These are phyloP conservation scores for Rhadina sibilatrix DNA, from an alignment of 2,113 vertebrate species.

Conservation along the genomic window DNA sequence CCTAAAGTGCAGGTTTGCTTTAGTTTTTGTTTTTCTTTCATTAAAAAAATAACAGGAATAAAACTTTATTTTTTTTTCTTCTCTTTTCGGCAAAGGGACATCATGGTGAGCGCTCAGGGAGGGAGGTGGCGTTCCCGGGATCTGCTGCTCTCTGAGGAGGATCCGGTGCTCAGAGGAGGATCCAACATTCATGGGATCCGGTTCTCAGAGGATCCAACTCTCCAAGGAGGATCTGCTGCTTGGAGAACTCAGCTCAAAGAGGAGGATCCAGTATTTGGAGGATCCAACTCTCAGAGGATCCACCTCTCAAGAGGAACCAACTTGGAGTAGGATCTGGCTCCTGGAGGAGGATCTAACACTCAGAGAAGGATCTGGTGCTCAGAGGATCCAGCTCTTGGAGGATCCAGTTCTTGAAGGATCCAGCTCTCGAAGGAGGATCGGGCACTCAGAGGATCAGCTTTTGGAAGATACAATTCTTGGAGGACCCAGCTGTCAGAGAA, in stretches of 20 bases:
- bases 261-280: background rate
- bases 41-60: constrained; percentile 80
- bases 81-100: constrained; percentile 72
- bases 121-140: background rate
- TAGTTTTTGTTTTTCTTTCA: constrained; percentile 72
- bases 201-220: background rate
- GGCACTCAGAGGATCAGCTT: background rate
- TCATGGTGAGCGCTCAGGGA: background rate
- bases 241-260: background rate
- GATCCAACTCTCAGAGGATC: background rate
- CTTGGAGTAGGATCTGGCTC: background rate
- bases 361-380: background rate
- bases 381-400: background rate
- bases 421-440: background rate
- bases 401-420: background rate
- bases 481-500: background rate
- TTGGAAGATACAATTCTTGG: background rate
- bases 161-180: background rate
- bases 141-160: background rate
- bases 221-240: background rate
- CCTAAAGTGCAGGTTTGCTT: constrained; percentile 79
- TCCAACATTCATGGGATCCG: background rate
- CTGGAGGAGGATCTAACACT: background rate
- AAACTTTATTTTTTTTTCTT: constrained; percentile 65
- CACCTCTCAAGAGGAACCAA: background rate